Evolutionary conservation across 2,797 vertebrate genomes (phyloP).

Genomic region (Adrianichthys oophorus): DNA sequence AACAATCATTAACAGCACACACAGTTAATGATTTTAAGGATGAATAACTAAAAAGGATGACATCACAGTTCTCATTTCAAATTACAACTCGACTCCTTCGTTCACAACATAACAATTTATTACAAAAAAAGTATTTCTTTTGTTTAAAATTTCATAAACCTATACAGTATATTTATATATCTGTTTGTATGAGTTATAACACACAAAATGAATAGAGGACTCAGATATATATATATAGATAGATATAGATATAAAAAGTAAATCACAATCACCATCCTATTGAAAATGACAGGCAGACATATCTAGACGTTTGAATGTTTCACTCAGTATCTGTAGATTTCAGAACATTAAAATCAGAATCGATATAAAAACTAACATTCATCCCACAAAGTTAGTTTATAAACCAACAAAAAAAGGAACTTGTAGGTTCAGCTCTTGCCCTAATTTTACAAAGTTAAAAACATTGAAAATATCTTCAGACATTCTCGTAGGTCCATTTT

Average conservation of each 20-base stretch:
- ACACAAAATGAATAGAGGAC: slow-evolving; percentile 55
- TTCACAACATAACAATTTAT: slow-evolving; percentile 79
- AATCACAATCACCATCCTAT: slow-evolving; percentile 53
- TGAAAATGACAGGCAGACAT: slow-evolving; percentile 45
- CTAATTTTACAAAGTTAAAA: slow-evolving; percentile 21
- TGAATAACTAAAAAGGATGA: slow-evolving; percentile 11
- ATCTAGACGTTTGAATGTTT: slow-evolving; percentile 47
- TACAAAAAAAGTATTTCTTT: slow-evolving; percentile 77
- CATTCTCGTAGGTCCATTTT: slow-evolving; percentile 17
- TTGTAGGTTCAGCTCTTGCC: slow-evolving; percentile 19
- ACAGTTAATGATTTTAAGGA: slow-evolving; percentile 3
- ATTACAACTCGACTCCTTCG: neutral
- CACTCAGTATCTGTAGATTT: slow-evolving; percentile 28
- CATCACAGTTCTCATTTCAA: neutral
- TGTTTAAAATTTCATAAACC: slow-evolving; percentile 75
- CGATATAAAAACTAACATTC: slow-evolving; percentile 14
- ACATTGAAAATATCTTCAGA: neutral
- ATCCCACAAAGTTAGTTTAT: slow-evolving; percentile 25
- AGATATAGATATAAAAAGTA: slow-evolving; percentile 22
- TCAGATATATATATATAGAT: slow-evolving; percentile 48
- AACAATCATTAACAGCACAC: neutral
- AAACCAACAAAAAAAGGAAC: slow-evolving; percentile 30
- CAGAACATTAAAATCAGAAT: slow-evolving; percentile 32
- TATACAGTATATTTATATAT: slow-evolving; percentile 79
- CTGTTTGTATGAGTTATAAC: slow-evolving; percentile 72